Conservation (phyloP, 2,888 invertebrate genomes). For the Thalpophila matura region DNA sequence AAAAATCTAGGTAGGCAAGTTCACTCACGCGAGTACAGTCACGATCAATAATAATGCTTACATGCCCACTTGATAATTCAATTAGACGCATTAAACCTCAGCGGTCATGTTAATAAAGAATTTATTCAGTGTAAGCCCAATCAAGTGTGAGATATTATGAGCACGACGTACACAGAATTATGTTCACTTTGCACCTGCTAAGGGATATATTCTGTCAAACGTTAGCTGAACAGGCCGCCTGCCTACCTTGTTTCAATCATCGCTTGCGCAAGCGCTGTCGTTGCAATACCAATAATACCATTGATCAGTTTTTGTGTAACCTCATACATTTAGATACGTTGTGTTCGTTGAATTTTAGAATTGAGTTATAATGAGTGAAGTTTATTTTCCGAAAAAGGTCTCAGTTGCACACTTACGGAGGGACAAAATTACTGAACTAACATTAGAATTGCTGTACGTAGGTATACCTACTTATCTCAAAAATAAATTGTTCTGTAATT, state of each 20-base stretch:
- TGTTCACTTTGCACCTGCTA: slow-evolving; percentile 55
- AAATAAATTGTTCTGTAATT: too few relatives aligned
- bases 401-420: too few relatives aligned
- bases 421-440: too few relatives aligned
- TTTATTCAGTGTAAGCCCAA: slow-evolving; percentile 41
- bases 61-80: slow-evolving; percentile 54
- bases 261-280: slow-evolving; percentile 32
- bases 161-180: slow-evolving; percentile 29
- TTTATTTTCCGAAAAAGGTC: too few relatives aligned
- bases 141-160: slow-evolving; percentile 56
- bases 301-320: slow-evolving; percentile 36
- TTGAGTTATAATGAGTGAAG: too few relatives aligned
- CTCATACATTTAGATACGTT: slow-evolving; percentile 12
- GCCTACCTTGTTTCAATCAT: slow-evolving; percentile 38
- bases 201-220: slow-evolving; percentile 33
- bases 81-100: slow-evolving; percentile 42
- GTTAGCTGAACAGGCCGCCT: slow-evolving; percentile 19
- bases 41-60: slow-evolving; percentile 48
- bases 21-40: slow-evolving; percentile 38
- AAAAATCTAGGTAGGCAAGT: slow-evolving; percentile 17
- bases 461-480: too few relatives aligned
- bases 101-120: slow-evolving; percentile 22
- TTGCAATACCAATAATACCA: slow-evolving; percentile 37
- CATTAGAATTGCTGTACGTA: too few relatives aligned
- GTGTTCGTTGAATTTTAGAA: neutral